Conservation (phyloP, 2,888 invertebrate species). For the Drosophila recens region DNA sequence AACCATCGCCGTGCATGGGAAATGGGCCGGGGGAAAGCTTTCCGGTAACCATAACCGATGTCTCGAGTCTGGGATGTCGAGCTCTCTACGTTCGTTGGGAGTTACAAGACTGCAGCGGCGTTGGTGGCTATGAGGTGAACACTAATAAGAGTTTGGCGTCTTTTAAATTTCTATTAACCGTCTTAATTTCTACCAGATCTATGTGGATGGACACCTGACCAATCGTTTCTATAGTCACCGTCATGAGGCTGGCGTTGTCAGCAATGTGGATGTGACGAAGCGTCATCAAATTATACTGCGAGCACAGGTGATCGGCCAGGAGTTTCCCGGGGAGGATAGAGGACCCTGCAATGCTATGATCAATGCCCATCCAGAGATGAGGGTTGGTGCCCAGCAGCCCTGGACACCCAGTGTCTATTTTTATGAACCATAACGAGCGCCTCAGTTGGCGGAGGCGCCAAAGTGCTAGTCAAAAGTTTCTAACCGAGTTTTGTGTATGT, state of each 20-base stretch:
- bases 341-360: slow-evolving; percentile 23
- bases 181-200: slow-evolving; percentile 67
- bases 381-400: slow-evolving; percentile 56
- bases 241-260: slow-evolving; percentile 81
- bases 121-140: slow-evolving; percentile 83
- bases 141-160: too few relatives aligned
- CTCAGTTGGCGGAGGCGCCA: background rate
- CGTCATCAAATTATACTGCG: slow-evolving; percentile 81
- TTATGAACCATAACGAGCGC: slow-evolving; percentile 69
- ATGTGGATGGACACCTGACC: slow-evolving; percentile 82
- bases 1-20: slow-evolving; percentile 28
- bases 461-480: slow-evolving; percentile 51
- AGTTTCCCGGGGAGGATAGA: slow-evolving; percentile 46
- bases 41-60: slow-evolving; percentile 79
- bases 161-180: background rate
- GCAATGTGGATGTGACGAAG: slow-evolving; percentile 76
- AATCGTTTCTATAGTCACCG: slow-evolving; percentile 79
- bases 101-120: slow-evolving; percentile 73
- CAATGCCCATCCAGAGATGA: slow-evolving; percentile 49
- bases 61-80: slow-evolving; percentile 73
- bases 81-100: slow-evolving; percentile 83
- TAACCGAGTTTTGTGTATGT: slow-evolving; percentile 22
- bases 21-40: slow-evolving; percentile 63
- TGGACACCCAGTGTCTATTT: slow-evolving; percentile 80
- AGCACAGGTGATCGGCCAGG: slow-evolving; percentile 69